Base-by-base conservation (phyloP, 2,888 invertebrate species). In the Idaea biselata region DNA sequence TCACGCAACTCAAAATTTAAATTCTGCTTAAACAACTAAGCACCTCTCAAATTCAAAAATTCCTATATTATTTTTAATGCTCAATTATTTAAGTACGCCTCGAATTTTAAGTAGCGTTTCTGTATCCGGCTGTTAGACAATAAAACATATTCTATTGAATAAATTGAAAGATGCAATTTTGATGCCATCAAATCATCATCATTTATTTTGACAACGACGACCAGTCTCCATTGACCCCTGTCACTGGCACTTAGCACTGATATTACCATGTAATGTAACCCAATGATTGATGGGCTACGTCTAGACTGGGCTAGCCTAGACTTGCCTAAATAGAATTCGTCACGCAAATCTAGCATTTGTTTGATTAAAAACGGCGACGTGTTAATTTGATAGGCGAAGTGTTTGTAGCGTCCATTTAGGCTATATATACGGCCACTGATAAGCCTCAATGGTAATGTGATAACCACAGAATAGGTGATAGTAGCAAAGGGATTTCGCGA, bases 221-320 rank as follows among this genome's bases (percentile, higher is more conserved):
- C 44, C 44, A 44, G 44, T 44, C 8, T 11, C 44, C 44, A 44
- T 44, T 44, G 44, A 44, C 44, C 44, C 14, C 44, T 44, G 44
- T 44, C 44, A 44, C 3, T 44, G 11, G 8, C 44, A 44, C 44
- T 44, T 44, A 44, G 44, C 44, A 44, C 44, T 44, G 44, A 44
- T 44, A 44, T 11, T 14, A 44, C 11, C 11, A 25, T 25, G 25
- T 25, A 25, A 25, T 25, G 25, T 25, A 25, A 44, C 44, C 44
- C 3, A 14, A 8, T 44, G 44, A 44, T 44, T 44, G 44, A 44
- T 44, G 14, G 8, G 11, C 14, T 14, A 14, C 6, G 66, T 66
- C 63, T 66, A 66, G 66, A 66, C 66, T 18, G 31, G n/a, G 33
- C 33, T 17, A 58, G 16, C 3, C 17, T 33, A 58, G 16, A 18